phyloP scores from a whole-genome alignment of 2,797 vertebrate species.

The Tokudaia muenninki region DNA sequence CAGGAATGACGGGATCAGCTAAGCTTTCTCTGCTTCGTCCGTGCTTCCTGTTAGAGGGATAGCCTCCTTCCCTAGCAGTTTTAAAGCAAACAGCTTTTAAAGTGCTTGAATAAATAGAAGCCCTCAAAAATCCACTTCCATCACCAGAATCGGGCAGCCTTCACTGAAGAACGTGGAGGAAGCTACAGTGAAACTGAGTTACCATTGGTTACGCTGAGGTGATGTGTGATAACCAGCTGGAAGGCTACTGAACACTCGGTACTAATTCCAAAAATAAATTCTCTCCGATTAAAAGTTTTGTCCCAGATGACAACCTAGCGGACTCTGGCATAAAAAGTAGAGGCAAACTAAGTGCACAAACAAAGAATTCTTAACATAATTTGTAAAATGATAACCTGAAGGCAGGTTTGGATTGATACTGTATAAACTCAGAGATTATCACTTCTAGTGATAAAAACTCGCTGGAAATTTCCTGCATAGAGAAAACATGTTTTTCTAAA shows the following conservation, averaged over 20 bases:
- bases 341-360: background rate
- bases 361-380: background rate
- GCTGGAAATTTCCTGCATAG: background rate
- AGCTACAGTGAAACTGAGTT: background rate
- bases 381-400: background rate
- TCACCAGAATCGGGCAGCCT: background rate
- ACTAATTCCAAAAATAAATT: background rate
- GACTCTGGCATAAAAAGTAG: background rate
- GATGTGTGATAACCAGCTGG: background rate
- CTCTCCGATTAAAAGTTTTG: background rate
- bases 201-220: background rate
- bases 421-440: background rate
- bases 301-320: background rate
- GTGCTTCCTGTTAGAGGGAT: background rate
- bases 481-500: background rate
- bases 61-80: background rate
- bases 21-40: background rate
- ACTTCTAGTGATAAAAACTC: background rate
- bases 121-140: constrained; percentile 10
- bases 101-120: constrained; percentile 8
- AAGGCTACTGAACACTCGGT: background rate
- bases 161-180: background rate
- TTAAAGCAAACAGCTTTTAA: constrained; percentile 22
- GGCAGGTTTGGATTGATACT: background rate
- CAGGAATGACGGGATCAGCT: background rate